Percentiles rank a stretch among this genome's conserved stretches.
Evolutionary conservation across 2,113 vertebrate genomes (phyloP).

Genomic region (Ophiodon elongatus): DNA sequence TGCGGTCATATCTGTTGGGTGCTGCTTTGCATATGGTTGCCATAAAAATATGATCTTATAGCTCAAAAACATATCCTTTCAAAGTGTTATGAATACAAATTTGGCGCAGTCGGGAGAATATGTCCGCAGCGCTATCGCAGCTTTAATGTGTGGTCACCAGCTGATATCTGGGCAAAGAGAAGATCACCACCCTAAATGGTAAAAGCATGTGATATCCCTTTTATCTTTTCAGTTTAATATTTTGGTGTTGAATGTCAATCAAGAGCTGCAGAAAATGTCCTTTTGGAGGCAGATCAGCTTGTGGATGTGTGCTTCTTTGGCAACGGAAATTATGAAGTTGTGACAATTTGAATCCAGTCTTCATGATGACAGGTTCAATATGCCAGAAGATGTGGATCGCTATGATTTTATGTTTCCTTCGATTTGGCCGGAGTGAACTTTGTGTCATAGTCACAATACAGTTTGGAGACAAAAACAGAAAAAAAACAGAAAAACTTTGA

Average conservation of each 20-base stretch:
- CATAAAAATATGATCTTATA: constrained; percentile 58
- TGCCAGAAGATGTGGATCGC: background rate
- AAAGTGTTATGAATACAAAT: constrained; percentile 40
- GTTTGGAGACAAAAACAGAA: constrained; percentile 22
- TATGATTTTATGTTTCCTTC: background rate
- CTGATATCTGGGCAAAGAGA: constrained; percentile 24
- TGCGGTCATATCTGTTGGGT: constrained; percentile 61
- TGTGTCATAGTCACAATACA: constrained; percentile 39
- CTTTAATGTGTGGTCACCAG: constrained; percentile 46
- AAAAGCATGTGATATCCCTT: background rate
- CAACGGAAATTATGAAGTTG: background rate
- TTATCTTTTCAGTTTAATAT: constrained; percentile 9
- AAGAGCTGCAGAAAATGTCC: constrained; percentile 7
- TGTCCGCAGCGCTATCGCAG: constrained; percentile 14
- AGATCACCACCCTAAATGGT: constrained; percentile 33
- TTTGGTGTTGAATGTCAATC: constrained; percentile 11
- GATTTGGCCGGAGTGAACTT: background rate
- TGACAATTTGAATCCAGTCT: constrained; percentile 17
- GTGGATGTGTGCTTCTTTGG: background rate
- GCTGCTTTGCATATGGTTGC: constrained; percentile 47
- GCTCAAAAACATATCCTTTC: constrained; percentile 45
- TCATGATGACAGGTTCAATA: constrained; percentile 2
- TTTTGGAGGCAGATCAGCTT: constrained; percentile 31
- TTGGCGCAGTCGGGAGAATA: constrained; percentile 59
- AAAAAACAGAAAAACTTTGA: background rate